These are phyloP conservation scores for Thalassarche chlororhynchos DNA, from an alignment of 2,113 vertebrate species.

Conservation along the genomic window DNA sequence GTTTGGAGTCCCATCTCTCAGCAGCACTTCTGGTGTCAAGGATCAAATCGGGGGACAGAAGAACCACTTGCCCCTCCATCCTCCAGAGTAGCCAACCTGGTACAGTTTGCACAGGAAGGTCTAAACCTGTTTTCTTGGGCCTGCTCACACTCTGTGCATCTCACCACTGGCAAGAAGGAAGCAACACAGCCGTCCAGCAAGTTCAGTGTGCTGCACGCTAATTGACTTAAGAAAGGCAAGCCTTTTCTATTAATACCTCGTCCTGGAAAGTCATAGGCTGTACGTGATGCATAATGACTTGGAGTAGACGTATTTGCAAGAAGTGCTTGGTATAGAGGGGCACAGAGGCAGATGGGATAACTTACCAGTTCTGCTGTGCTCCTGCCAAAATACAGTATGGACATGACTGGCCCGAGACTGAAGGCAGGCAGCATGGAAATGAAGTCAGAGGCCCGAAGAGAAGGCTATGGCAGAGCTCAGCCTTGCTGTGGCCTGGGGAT, in stretches of 20 bases:
- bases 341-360: background rate
- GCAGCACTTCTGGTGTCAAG: background rate
- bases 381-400: background rate
- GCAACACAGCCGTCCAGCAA: background rate
- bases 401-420: background rate
- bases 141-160: background rate
- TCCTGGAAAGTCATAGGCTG: background rate
- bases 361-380: background rate
- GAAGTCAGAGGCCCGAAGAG: background rate
- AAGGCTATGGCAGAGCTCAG: background rate
- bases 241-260: background rate
- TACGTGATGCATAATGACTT: background rate
- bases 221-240: background rate
- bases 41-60: fast-evolving
- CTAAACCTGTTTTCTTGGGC: background rate
- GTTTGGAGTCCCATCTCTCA: background rate
- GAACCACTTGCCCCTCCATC: background rate
- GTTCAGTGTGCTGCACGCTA: background rate
- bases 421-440: background rate
- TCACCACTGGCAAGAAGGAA: background rate
- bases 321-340: background rate
- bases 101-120: background rate
- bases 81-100: fast-evolving
- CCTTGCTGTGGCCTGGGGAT: background rate
- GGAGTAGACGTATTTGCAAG: background rate